Conservation (phyloP, 35 echinoderm and acorn worm genomes). For the Chiridota heheva region DNA sequence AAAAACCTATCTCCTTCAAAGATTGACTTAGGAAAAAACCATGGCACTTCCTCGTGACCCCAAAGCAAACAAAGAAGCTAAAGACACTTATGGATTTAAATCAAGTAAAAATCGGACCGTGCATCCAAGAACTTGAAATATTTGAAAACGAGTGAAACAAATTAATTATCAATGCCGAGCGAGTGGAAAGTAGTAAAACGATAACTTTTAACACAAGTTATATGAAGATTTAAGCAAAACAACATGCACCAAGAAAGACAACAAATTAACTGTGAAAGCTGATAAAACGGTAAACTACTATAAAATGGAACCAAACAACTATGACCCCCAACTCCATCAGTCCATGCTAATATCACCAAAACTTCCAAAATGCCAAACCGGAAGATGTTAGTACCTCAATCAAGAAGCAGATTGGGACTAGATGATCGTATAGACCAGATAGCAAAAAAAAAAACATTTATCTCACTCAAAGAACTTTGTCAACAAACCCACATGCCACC, state of each 20-base stretch:
- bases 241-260: not conserved
- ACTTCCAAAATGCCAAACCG: constrained; percentile 1
- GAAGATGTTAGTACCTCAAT: not conserved
- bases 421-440: constrained; percentile 11
- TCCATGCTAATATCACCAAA: constrained; percentile 20
- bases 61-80: too few relatives aligned
- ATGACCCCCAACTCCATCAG: not conserved
- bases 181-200: constrained; percentile 7
- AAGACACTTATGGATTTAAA: too few relatives aligned
- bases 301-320: constrained; percentile 6
- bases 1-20: too few relatives aligned
- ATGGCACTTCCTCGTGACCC: too few relatives aligned
- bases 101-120: too few relatives aligned
- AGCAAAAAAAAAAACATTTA: not conserved
- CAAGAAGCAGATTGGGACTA: constrained; percentile 25
- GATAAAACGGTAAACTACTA: constrained; percentile 31
- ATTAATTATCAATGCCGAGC: too few relatives aligned
- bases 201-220: constrained; percentile 3
- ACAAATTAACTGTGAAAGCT: constrained; percentile 15
- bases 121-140: too few relatives aligned
- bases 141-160: too few relatives aligned
- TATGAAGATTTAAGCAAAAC: not conserved
- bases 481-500: constrained; percentile 36
- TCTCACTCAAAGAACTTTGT: constrained; percentile 22
- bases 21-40: too few relatives aligned